These are phyloP conservation scores for Pogona vitticeps DNA, from an alignment of 2,113 vertebrate species.

Conservation along the genomic window DNA sequence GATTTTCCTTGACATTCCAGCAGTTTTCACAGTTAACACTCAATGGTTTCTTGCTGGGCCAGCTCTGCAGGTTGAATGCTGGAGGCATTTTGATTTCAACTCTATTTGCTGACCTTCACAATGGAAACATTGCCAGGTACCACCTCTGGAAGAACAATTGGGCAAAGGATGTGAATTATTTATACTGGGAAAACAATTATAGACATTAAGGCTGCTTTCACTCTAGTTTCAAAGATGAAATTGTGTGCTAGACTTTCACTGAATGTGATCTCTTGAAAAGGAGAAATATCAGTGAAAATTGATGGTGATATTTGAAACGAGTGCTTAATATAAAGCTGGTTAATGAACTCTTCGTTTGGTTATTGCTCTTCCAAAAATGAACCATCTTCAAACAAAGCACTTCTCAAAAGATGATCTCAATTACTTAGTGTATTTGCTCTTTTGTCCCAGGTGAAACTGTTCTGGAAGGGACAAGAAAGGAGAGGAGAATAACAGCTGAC, in stretches of 20 bases:
- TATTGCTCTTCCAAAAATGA: background rate
- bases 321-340: background rate
- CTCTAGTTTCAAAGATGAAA: no score
- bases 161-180: no score
- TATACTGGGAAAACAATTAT: no score
- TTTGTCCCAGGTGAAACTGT: background rate
- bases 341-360: background rate
- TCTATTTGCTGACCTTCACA: background rate
- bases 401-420: background rate
- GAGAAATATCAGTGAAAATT: background rate
- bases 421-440: background rate
- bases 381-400: background rate
- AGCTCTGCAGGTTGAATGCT: background rate
- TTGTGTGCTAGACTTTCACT: background rate
- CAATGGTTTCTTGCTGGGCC: background rate
- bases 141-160: no score
- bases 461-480: background rate
- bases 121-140: background rate
- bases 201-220: no score
- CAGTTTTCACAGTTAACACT: background rate
- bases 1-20: background rate
- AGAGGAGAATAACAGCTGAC: background rate
- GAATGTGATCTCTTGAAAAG: background rate
- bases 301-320: background rate
- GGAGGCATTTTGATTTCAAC: background rate